Evolutionary conservation across 1,140 invertebrate species (phyloP).

Genomic region (Conopomorpha cramerella): DNA sequence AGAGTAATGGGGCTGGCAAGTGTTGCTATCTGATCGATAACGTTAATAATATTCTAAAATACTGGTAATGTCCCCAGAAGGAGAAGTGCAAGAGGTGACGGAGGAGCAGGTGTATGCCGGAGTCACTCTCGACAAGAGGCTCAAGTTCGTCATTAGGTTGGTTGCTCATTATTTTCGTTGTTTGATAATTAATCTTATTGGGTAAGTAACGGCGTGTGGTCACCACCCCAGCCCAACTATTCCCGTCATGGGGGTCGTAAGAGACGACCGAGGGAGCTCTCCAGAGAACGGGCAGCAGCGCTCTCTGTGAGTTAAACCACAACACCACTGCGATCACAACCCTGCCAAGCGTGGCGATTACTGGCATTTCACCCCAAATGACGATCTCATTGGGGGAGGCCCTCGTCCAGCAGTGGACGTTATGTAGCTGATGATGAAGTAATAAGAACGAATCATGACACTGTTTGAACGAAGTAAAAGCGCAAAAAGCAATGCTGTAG

Average conservation of each 20-base stretch:
- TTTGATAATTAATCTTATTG: not conserved
- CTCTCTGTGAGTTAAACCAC: not conserved
- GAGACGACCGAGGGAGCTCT: too few species aligned
- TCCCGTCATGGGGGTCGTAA: not conserved
- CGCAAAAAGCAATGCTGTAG: too few species aligned
- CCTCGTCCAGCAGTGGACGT: too few species aligned
- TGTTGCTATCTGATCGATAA: too few species aligned
- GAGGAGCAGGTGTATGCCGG: conserved; percentile 27
- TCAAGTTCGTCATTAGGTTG: conserved; percentile 38
- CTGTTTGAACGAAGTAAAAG: too few species aligned
- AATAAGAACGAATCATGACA: too few species aligned
- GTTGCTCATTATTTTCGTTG: conserved; percentile 1
- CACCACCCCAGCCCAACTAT: not conserved
- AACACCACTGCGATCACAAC: not conserved
- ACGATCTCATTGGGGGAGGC: too few species aligned
- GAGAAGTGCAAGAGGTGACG: conserved; percentile 17
- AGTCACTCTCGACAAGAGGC: conserved; percentile 26
- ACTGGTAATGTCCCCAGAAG: conserved; percentile 2
- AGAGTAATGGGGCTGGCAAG: too few species aligned
- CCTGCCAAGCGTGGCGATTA: too few species aligned
- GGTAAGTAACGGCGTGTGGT: not conserved
- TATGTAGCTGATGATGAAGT: too few species aligned
- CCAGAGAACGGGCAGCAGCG: too few species aligned
- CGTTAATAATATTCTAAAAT: not conserved
- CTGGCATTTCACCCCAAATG: too few species aligned